phyloP scores from a whole-genome alignment of 2,888 invertebrate species.

The Buathra laborator region DNA sequence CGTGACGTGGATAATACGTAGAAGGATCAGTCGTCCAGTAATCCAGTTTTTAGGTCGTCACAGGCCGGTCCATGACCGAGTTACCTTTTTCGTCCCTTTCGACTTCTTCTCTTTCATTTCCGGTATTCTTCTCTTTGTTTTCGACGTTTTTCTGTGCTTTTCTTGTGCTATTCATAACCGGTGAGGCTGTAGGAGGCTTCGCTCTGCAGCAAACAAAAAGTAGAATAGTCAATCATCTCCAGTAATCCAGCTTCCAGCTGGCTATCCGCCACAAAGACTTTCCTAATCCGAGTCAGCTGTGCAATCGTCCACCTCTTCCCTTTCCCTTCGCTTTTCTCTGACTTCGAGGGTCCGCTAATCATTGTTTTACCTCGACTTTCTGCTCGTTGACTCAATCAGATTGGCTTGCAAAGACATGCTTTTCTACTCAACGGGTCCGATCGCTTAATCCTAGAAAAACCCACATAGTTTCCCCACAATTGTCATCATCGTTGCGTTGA shows the following conservation, averaged over 20 bases:
- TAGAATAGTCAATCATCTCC: slow-evolving; percentile 6
- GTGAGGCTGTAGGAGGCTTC: neutral
- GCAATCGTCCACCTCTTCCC: neutral
- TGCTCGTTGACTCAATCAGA: neutral
- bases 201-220: slow-evolving; percentile 8
- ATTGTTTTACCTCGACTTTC: neutral
- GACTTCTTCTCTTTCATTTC: neutral
- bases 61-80: neutral
- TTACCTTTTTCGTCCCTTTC: neutral
- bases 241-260: neutral
- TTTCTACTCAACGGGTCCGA: neutral
- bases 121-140: neutral
- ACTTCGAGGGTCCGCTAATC: neutral
- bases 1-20: neutral
- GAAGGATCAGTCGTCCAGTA: neutral
- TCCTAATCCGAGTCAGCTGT: slow-evolving; percentile 6
- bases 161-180: neutral
- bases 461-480: too few species aligned
- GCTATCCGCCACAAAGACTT: slow-evolving; percentile 8
- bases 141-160: neutral
- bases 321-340: neutral
- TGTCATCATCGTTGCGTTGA: too few species aligned
- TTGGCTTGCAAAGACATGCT: neutral
- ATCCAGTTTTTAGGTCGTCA: neutral
- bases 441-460: neutral